phyloP scores from a whole-genome alignment of 2,888 invertebrate genomes.

The Harpalus rubripes region DNA sequence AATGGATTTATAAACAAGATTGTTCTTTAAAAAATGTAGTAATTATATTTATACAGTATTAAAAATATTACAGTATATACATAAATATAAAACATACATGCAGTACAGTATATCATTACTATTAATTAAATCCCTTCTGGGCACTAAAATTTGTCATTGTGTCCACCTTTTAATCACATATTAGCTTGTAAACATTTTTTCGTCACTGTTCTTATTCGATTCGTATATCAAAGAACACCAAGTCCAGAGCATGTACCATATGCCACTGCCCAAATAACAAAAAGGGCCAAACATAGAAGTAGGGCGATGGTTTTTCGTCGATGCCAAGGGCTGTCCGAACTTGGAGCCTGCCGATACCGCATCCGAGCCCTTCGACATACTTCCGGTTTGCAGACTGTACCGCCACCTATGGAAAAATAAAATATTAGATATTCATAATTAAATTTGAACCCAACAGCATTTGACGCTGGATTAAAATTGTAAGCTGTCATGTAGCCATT shows the following conservation, averaged over 20 bases:
- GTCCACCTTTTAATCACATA: background rate
- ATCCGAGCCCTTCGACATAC: conserved; percentile 75
- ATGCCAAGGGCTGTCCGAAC: conserved; percentile 79
- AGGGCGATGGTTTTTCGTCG: conserved; percentile 78
- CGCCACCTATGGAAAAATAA: background rate
- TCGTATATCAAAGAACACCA: conserved; percentile 67
- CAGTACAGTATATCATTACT: background rate
- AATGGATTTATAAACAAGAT: background rate
- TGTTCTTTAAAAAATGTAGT: background rate
- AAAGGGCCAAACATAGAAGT: conserved; percentile 76
- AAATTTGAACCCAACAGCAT: too few species aligned
- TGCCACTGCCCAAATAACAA: conserved; percentile 78
- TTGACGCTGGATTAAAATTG: too few species aligned
- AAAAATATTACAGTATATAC: conserved; percentile 7
- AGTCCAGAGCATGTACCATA: conserved; percentile 69
- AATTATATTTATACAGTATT: background rate
- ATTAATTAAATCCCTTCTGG: background rate
- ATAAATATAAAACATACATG: background rate
- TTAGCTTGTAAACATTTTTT: too few species aligned
- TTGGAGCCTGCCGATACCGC: conserved; percentile 71
- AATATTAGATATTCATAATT: too few species aligned
- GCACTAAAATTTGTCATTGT: background rate
- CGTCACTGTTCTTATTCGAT: background rate
- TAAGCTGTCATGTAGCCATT: too few species aligned
- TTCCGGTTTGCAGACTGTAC: conserved; percentile 73